phyloP scores from a whole-genome alignment of 2,113 vertebrate genomes.

The Lagopus leucura region DNA sequence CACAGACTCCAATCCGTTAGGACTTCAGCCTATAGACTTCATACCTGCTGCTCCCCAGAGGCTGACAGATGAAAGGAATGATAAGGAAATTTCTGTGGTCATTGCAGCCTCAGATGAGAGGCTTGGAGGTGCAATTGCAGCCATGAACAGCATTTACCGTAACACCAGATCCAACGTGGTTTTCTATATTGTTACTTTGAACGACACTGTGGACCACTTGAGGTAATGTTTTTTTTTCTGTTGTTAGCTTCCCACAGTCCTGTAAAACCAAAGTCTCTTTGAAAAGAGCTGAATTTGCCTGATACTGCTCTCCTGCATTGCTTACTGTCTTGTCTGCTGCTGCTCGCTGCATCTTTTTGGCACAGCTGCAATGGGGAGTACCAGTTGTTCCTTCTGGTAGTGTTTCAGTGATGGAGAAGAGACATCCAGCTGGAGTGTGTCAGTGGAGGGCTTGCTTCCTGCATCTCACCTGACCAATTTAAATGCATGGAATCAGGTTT shows the following conservation, averaged over 20 bases:
- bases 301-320: not conserved
- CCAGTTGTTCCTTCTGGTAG: not conserved
- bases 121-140: constrained; percentile 90
- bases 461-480: not conserved
- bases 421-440: not conserved
- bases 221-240: constrained; percentile 77
- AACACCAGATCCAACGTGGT: constrained; percentile 89
- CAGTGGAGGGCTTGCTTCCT: not conserved
- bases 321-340: not conserved
- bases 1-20: constrained; percentile 82
- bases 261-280: not conserved
- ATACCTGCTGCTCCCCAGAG: constrained; percentile 74
- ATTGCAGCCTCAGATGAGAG: constrained; percentile 90
- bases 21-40: constrained; percentile 87
- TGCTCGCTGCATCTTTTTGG: not conserved
- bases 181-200: constrained; percentile 93
- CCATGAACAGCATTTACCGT: constrained; percentile 90
- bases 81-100: constrained; percentile 90
- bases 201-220: constrained; percentile 89
- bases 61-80: constrained; percentile 45
- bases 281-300: not conserved
- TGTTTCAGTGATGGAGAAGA: not conserved
- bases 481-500: not conserved
- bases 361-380: not conserved
- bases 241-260: not conserved